Evolutionary conservation across 2,888 invertebrate genomes (phyloP).

Genomic region (Plagodis dolabraria): DNA sequence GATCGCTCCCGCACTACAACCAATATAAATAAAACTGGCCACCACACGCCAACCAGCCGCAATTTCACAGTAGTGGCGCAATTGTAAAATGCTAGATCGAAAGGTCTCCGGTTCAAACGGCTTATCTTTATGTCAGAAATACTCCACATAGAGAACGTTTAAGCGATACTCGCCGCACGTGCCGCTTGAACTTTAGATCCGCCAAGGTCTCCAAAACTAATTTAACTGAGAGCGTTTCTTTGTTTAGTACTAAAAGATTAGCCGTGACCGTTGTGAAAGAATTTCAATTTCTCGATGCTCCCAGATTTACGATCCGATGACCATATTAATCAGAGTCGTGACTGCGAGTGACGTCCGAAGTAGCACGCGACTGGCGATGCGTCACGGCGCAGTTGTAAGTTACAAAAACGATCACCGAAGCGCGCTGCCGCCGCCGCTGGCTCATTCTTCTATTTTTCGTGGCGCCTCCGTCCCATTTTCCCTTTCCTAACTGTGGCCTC

Average conservation of each 20-base stretch:
- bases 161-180: slow-evolving; percentile 63
- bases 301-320: slow-evolving; percentile 55
- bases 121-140: slow-evolving; percentile 73
- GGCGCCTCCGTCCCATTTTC: slow-evolving; percentile 74
- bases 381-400: slow-evolving; percentile 55
- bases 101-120: slow-evolving; percentile 77
- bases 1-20: slow-evolving; percentile 81
- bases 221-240: slow-evolving; percentile 39
- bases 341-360: slow-evolving; percentile 57
- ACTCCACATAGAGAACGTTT: slow-evolving; percentile 60
- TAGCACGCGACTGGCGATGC: slow-evolving; percentile 64
- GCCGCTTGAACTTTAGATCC: slow-evolving; percentile 55
- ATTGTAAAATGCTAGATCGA: slow-evolving; percentile 79
- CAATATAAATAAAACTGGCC: slow-evolving; percentile 80
- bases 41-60: slow-evolving; percentile 65
- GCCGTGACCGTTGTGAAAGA: slow-evolving; percentile 33
- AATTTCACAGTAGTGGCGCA: slow-evolving; percentile 78
- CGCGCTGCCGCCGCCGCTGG: slow-evolving; percentile 63
- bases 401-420: slow-evolving; percentile 60
- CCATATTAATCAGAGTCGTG: slow-evolving; percentile 67
- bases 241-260: slow-evolving; percentile 33
- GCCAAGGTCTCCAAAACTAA: slow-evolving; percentile 47
- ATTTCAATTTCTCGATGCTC: slow-evolving; percentile 51
- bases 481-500: slow-evolving; percentile 80
- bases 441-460: slow-evolving; percentile 72